Percentiles rank a stretch among this genome's conserved stretches.
phyloP scores from a whole-genome alignment of 2,113 vertebrate species.

The Hylia prasina region DNA sequence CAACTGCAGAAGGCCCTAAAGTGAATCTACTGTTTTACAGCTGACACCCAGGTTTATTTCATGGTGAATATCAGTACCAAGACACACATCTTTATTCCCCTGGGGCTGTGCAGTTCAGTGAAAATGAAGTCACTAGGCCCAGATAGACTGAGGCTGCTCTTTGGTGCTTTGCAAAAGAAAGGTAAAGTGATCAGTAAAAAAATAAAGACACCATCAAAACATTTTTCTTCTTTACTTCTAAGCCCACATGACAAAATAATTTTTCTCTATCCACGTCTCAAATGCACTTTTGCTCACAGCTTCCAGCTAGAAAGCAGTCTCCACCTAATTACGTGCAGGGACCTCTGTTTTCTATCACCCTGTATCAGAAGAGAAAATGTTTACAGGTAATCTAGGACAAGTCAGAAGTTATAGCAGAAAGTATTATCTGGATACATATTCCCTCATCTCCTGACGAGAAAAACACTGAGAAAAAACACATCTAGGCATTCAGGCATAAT shows the following conservation, averaged over 20 bases:
- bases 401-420: not conserved
- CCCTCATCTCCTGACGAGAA: not conserved
- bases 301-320: not conserved
- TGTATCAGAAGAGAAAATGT: not conserved
- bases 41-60: not conserved
- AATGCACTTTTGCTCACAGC: not conserved
- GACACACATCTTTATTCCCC: not conserved
- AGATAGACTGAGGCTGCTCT: not conserved
- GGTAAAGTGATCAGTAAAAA: not conserved
- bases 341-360: not conserved
- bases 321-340: not conserved
- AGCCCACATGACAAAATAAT: not conserved
- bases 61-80: not conserved
- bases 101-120: not conserved
- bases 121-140: not conserved
- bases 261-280: not conserved
- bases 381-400: not conserved
- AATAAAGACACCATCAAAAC: not conserved
- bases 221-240: not conserved
- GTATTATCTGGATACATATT: not conserved
- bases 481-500: not conserved
- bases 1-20: constrained; percentile 17
- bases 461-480: not conserved
- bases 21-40: not conserved
- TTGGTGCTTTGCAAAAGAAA: not conserved